Base-by-base conservation (phyloP, 2,888 invertebrate genomes). In the Dusona sp. region DNA sequence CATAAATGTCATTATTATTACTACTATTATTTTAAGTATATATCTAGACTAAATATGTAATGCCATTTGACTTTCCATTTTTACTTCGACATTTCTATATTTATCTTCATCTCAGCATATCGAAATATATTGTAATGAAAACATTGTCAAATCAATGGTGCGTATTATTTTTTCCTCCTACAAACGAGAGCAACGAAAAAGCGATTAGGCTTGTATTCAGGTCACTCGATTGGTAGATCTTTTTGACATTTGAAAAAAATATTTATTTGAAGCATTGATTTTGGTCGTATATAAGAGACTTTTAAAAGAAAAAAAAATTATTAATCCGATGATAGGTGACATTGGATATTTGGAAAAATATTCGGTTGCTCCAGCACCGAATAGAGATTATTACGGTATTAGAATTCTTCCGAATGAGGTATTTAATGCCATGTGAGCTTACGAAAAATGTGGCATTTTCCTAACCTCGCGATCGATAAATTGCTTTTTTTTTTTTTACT, bases 71-170 rank as follows among this genome's bases (percentile, higher is more conserved):
- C 90, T 92, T 93, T 93, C 92, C 93, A 93, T 93, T 94, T 94
- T 92, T 94, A 94, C 93, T 93, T 93, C 92, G 89, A 93, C 92
- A 92, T 93, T 94, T 93, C 92, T 93, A 93, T 93, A 94, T 94
- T 93, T 93, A 94, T 93, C 93, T 93, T 93, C 93, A 93, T 92
- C 92, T 93, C 93, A 93, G 93, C 94, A 94, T 94, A 94, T 93
- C 92, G 90, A 90, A 92, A 91, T 80, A 88, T 92, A 93, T 93
- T 94, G 91, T 93, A 94, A 94, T 94, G 94, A 94, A 88, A 93
- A 92, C 89, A 90, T 91, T 90, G 89, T 91, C 88, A 92, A 92
- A 92, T 88, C 86, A 88, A 92, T 16, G 16, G 84, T 33, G 36
- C 13, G 33, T 84, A 70, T 19, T n/a, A 25, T 61, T 42, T 70